A percentile compares a stretch with the other conserved stretches of the same genome.
Evolutionary conservation across 2,113 vertebrate genomes (phyloP).

Genomic region (Raphicerus campestris): DNA sequence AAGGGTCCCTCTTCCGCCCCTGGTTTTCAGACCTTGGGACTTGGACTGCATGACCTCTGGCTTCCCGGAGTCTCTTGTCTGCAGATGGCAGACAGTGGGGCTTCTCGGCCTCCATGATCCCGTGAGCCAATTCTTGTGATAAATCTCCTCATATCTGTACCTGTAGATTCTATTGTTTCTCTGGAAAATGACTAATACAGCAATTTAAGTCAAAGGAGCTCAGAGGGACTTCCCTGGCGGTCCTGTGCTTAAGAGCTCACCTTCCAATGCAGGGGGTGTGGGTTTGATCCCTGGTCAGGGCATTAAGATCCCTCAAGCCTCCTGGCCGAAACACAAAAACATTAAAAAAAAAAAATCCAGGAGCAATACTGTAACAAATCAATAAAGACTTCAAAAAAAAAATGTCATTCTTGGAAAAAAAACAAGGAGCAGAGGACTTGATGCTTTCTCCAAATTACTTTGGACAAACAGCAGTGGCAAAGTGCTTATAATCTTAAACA

Average conservation of each 20-base stretch:
- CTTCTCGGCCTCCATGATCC: background rate
- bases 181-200: background rate
- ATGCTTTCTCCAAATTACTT: background rate
- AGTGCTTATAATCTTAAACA: slow-evolving; percentile 5
- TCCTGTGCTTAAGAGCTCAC: background rate
- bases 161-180: background rate
- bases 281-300: background rate
- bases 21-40: background rate
- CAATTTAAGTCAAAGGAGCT: background rate
- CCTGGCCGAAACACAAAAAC: background rate
- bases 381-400: background rate
- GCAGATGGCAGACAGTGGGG: too few relatives aligned
- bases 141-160: background rate
- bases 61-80: background rate
- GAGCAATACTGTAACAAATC: background rate
- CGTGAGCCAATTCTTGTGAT: background rate
- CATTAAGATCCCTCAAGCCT: background rate
- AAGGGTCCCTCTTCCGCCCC: background rate
- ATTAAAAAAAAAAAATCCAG: background rate
- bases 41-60: too few relatives aligned
- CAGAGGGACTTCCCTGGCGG: background rate
- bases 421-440: background rate
- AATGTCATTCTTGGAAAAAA: background rate
- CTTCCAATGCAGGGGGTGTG: background rate
- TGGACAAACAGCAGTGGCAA: slow-evolving; percentile 12